Evolutionary conservation across 2,113 vertebrate species (phyloP).

Genomic region (Ursus arctos): DNA sequence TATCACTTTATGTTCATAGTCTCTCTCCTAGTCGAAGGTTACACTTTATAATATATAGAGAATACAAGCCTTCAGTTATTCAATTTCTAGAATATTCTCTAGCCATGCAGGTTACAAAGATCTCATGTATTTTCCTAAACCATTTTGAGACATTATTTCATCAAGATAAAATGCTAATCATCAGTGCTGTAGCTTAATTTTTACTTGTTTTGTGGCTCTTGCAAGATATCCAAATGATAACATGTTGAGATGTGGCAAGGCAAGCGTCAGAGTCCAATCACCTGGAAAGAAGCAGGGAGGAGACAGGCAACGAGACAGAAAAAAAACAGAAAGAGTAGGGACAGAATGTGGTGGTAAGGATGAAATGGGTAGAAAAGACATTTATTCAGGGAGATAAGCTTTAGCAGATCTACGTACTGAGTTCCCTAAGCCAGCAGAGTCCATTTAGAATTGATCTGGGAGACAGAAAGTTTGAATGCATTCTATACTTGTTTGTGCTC

Average conservation of each 20-base stretch:
- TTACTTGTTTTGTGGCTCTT: slow-evolving; percentile 1
- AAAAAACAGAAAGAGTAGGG: background rate
- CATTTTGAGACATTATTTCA: slow-evolving; percentile 36
- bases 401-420: slow-evolving; percentile 60
- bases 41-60: slow-evolving; percentile 15
- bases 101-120: background rate
- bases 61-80: slow-evolving; percentile 9
- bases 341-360: background rate
- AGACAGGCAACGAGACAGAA: background rate
- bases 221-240: slow-evolving; percentile 26
- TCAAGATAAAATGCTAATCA: slow-evolving; percentile 31
- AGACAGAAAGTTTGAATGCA: slow-evolving; percentile 74
- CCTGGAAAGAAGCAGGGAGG: background rate
- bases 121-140: background rate
- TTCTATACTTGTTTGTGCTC: slow-evolving; percentile 72
- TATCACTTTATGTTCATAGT: slow-evolving; percentile 31
- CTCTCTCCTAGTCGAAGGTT: slow-evolving; percentile 30
- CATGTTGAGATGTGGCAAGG: background rate
- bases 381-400: slow-evolving; percentile 73
- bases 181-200: background rate
- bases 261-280: background rate
- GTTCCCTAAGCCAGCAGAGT: slow-evolving; percentile 82
- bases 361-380: slow-evolving; percentile 23
- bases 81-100: slow-evolving; percentile 39
- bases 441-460: slow-evolving; percentile 80